phyloP scores from a whole-genome alignment of 2,888 invertebrate species.

The Danaus chrysippus region DNA sequence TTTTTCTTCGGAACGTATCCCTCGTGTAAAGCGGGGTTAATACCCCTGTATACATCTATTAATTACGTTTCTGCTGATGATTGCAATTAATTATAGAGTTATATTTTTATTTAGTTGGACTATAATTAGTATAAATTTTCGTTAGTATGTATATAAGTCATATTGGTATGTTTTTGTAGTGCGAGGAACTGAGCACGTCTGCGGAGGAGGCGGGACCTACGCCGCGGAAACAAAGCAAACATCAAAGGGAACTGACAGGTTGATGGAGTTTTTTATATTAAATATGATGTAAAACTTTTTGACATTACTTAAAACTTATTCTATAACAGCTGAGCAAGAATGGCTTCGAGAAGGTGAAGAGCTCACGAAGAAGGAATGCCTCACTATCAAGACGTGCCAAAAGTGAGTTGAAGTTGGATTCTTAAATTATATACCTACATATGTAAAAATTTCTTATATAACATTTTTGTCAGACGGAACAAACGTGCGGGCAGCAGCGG shows the following conservation, averaged over 20 bases:
- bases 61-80: too few relatives aligned
- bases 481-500: slow-evolving; percentile 74
- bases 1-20: too few relatives aligned
- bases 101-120: too few relatives aligned
- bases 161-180: slow-evolving; percentile 52
- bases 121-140: too few relatives aligned
- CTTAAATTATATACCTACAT: background rate
- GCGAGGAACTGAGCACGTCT: slow-evolving; percentile 78
- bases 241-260: slow-evolving; percentile 71
- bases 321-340: slow-evolving; percentile 65
- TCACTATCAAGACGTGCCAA: slow-evolving; percentile 69
- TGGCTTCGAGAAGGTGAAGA: slow-evolving; percentile 76
- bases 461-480: slow-evolving; percentile 47
- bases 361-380: slow-evolving; percentile 66
- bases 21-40: too few relatives aligned
- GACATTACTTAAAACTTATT: background rate
- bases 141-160: background rate
- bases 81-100: too few relatives aligned
- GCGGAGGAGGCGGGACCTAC: slow-evolving; percentile 80
- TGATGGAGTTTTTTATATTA: slow-evolving; percentile 13
- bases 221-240: slow-evolving; percentile 80
- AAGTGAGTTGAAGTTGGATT: slow-evolving; percentile 53
- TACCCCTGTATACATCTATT: too few relatives aligned
- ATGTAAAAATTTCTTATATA: slow-evolving; percentile 3
- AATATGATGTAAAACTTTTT: background rate